Conservation (phyloP, 2,888 invertebrate genomes). For the Lymantria monacha region DNA sequence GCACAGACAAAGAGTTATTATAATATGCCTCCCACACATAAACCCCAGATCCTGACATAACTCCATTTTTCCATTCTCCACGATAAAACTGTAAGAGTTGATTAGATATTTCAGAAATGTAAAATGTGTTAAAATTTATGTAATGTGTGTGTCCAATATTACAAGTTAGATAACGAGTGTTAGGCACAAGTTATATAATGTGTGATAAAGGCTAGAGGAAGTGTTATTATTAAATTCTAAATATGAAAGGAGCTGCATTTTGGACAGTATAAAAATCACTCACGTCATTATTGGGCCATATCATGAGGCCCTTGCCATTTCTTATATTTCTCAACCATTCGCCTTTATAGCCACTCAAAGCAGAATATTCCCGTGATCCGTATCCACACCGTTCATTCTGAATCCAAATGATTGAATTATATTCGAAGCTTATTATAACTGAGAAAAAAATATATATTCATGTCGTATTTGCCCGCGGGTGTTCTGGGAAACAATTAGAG, state of each 20-base stretch:
- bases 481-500: too few species aligned
- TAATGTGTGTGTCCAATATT: too few species aligned
- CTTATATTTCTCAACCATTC: constrained; percentile 75
- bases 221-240: too few species aligned
- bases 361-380: constrained; percentile 65
- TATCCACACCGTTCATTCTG: constrained; percentile 70
- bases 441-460: neutral
- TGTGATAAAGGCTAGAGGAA: too few species aligned
- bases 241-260: too few species aligned
- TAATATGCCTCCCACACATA: constrained; percentile 81
- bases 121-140: too few species aligned
- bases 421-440: neutral
- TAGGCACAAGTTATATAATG: too few species aligned
- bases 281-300: constrained; percentile 84
- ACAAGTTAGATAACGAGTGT: too few species aligned
- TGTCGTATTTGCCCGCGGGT: too few species aligned
- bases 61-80: constrained; percentile 82
- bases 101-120: neutral
- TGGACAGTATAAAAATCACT: constrained; percentile 28
- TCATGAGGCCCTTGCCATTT: constrained; percentile 83
- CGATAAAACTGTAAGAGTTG: constrained; percentile 72
- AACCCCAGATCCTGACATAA: constrained; percentile 82
- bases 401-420: neutral
- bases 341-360: constrained; percentile 77
- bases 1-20: constrained; percentile 78